Evolutionary conservation across 2,888 invertebrate species (phyloP), one percentile per base, ranked within the genome.

Genomic region (Sesia bembeciformis): DNA sequence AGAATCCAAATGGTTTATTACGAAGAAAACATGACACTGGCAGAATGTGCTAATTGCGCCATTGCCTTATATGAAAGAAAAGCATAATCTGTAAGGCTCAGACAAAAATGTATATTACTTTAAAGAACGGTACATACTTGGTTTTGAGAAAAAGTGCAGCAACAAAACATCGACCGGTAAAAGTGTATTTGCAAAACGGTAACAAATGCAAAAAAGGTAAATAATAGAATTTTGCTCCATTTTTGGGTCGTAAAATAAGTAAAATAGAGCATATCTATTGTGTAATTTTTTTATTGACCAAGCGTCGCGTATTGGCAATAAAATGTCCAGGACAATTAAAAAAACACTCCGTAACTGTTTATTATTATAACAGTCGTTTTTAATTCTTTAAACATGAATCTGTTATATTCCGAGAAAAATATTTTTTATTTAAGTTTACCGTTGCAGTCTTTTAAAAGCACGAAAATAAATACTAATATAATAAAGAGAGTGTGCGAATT

Each of bases 221-320:
- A 6, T n/a, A 49, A 8, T n/a, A 49, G 5, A 5, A 8, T 49
- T 49, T 60, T 74, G 78, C 70, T 78, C 78, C 68, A 78, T 72
- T 74, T 67, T 75, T 23, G 23, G 63, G 63, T 64, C 67, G 61
- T 78, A 75, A 79, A 76, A 76, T 74, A 72, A 70, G 65, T 68
- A 72, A 85, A 80, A 81, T 81, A 71, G 84, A 81, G 79, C 86
- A 78, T 58, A 58, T 58, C 61, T 66, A 70, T 77, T 78, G 73
- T 78, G 58, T 66, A 57, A 56, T 57, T 43, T 50, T 39, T 54
- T 53, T 2, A 6, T 5, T 6, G 7, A 42, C 5, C 42, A 3
- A 7, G 3, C 7, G 1, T 42, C 7, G 42, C 3, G 7, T 49
- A 5, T 49, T 2, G 7, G 4, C 5, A 8, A 8, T 4, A 8